Base-by-base conservation (phyloP, 2,888 invertebrate species). In the Orthosia incerta region DNA sequence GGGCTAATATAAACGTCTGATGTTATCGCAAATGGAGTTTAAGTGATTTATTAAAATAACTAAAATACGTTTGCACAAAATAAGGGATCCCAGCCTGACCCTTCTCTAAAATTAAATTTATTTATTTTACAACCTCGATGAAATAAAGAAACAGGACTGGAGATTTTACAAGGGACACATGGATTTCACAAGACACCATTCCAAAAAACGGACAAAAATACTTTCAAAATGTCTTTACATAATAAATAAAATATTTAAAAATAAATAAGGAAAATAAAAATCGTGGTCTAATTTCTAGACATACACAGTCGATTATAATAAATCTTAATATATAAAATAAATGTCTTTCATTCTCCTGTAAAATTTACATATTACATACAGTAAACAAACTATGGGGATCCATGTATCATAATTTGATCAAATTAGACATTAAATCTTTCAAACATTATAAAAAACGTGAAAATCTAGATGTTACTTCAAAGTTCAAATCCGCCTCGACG, bases 111-210 rank as follows among this genome's bases (percentile, higher is more conserved):
- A 61, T 39, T 59, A 72, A 48, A 45, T 60, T 23, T 31, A 12
- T 23, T 57, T 57, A 65, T 50, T 46, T 68, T 62, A 80, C 73
- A 75, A 81, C 63, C 69, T 55, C 15, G 15, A 74, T 56, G 23
- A 56, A 65, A 46, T 50, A 26, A 60, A 59, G 48, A 68, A 31
- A 48, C 23, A 46, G 39, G 63, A 62, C 50, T 62, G 57, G 50
- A 55, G 11, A 65, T 68, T 64, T 45, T 1, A 62, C 69, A 67
- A 46, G 46, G 78, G 55, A 63, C 55, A 61, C 69, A 26, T 75
- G 64, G 60, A 72, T 77, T 68, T 69, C 67, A 86, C 59, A 80
- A 80, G 69, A 82, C 68, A 87, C 88, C 87, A 88, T 87, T 87
- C 88, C 87, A 80, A 83, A n/a, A 77, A 86, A 81, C 63, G 63